Base-by-base conservation (phyloP, 2,888 invertebrate genomes). In the Acanthoscelides obtectus region DNA sequence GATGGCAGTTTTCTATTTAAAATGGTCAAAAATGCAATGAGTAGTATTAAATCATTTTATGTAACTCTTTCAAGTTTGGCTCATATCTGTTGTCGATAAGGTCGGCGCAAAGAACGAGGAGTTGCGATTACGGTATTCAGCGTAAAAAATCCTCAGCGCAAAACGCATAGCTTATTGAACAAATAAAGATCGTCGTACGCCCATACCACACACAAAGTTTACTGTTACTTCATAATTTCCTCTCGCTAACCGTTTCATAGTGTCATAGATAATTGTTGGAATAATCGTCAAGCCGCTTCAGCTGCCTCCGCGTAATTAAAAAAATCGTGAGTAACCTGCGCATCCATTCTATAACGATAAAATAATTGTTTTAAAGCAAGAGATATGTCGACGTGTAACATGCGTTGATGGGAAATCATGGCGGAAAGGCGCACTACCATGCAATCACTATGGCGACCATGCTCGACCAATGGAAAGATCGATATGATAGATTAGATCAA, bases 391-490 rank as follows among this genome's bases (percentile, higher is more conserved):
- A 8, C 66, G 21, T 66, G 20, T 66, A 45, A 45, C 45, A 45
- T 45, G 45, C 45, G 45, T 17, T 45, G 45, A 45, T 45, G 45
- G 45, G 45, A 45, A 45, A 45, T 45, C 45, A 45, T 45, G 45
- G 45, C 12, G 12, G 45, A 45, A 45, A 45, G 45, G 45, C 45
- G 45, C 45, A 45, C 6, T 25, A 25, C 45, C 45, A 17, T 45
- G 45, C 45, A 45, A 45, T 45, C 45, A 12, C 45, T 12, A 45
- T 45, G 45, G 45, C 66, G 66, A 66, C 66, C 66, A 73, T 76
- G 76, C 69, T 74, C 76, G 73, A 66, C 75, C 74, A 76, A 73
- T 72, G 76, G 75, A 76, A 76, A 76, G 76, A 76, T 74, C 69
- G 71, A 72, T 67, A 67, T 20, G 68, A 67, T 27, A 72, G 76